Percentiles rank a stretch among this genome's conserved stretches.
Conservation (phyloP, 2,888 invertebrate genomes). For the Bursaphelenchus okinawaensis region DNA sequence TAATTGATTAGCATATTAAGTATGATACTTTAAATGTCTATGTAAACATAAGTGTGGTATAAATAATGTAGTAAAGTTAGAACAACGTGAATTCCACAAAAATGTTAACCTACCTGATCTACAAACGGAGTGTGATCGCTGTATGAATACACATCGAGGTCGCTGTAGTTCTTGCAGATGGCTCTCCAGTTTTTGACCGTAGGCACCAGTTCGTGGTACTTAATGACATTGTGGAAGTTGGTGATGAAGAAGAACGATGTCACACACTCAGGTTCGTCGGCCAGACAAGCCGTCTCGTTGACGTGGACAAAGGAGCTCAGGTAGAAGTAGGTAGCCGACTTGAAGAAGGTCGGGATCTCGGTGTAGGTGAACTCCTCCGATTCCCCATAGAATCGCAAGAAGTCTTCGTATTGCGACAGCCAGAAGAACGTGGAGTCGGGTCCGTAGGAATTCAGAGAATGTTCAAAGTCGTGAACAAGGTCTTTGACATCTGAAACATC, state of each 20-base stretch:
- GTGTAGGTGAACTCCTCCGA: constrained; percentile 39
- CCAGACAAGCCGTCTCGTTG: constrained; percentile 44
- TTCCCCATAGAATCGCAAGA: constrained; percentile 41
- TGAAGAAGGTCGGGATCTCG: constrained; percentile 52
- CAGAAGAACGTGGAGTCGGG: constrained; percentile 51
- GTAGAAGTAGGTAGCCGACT: constrained; percentile 48
- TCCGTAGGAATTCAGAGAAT: constrained; percentile 42
- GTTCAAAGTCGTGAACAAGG: constrained; percentile 47
- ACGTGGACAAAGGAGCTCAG: constrained; percentile 47
- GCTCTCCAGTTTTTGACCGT: constrained; percentile 44
- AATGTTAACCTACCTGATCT: constrained; percentile 35
- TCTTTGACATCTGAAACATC: constrained; percentile 34
- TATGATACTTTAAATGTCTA: too few species aligned
- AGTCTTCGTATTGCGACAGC: constrained; percentile 46
- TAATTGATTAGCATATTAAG: too few species aligned
- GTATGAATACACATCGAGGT: constrained; percentile 41
- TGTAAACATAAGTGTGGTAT: too few species aligned
- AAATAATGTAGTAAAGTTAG: too few species aligned
- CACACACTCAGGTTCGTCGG: constrained; percentile 40
- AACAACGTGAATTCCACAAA: too few species aligned
- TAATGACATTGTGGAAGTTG: constrained; percentile 47
- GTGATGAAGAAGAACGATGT: constrained; percentile 50
- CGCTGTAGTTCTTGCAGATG: constrained; percentile 40
- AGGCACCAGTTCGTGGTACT: constrained; percentile 50
- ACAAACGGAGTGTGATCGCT: constrained; percentile 51